Evolutionary conservation across 2,113 vertebrate species (phyloP).

Genomic region (Phyllopteryx taeniolatus): DNA sequence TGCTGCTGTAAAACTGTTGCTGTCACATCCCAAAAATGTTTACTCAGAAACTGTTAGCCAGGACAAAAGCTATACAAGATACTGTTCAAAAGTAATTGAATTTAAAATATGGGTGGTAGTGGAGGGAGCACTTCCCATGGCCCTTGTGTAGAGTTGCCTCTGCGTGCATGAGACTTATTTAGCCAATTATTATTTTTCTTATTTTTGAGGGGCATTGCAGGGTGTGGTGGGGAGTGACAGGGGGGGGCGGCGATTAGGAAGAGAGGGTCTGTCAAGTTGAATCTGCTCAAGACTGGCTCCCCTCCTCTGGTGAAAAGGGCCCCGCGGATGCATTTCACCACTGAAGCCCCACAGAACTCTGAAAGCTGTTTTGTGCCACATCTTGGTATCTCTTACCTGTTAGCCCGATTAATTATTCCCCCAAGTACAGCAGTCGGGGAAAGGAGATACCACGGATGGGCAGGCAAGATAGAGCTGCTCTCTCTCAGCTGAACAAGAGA

Average conservation of each 20-base stretch:
- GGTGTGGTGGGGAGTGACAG: constrained; percentile 8
- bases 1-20: constrained; percentile 47
- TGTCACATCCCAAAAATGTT: constrained; percentile 57
- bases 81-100: not conserved
- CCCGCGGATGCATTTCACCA: constrained; percentile 72
- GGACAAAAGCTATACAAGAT: constrained; percentile 21
- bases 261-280: constrained; percentile 33
- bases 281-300: constrained; percentile 37
- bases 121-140: constrained; percentile 31
- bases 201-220: not conserved
- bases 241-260: not conserved
- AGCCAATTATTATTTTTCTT: constrained; percentile 1
- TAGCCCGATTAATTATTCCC: constrained; percentile 73
- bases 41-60: constrained; percentile 34
- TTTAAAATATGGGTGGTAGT: constrained; percentile 9
- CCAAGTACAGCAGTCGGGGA: constrained; percentile 64
- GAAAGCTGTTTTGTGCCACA: constrained; percentile 73
- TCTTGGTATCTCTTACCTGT: constrained; percentile 75
- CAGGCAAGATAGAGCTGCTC: constrained; percentile 56
- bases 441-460: constrained; percentile 68
- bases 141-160: constrained; percentile 38
- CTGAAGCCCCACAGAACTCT: constrained; percentile 70
- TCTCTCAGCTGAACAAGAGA: constrained; percentile 53
- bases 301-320: constrained; percentile 3
- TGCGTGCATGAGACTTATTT: constrained; percentile 46